Conservation (phyloP, 2,113 vertebrate genomes). For the Peromyscus leucopus region DNA sequence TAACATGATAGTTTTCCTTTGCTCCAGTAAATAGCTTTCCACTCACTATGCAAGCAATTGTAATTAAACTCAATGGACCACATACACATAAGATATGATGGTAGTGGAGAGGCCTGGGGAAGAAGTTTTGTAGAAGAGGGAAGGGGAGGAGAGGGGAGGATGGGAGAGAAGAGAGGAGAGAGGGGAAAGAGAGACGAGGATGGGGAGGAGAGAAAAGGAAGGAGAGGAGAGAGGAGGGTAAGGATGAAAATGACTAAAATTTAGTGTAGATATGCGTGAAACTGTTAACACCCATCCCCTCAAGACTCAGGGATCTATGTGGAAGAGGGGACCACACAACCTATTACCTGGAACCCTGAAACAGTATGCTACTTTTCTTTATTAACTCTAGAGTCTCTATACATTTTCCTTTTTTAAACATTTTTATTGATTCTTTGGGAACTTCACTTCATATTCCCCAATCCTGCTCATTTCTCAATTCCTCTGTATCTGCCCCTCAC, state of each 20-base stretch:
- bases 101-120: neutral
- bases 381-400: neutral
- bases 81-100: neutral
- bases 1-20: neutral
- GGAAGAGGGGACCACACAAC: neutral
- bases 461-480: no score
- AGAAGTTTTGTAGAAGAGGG: neutral
- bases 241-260: neutral
- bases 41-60: neutral
- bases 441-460: no score
- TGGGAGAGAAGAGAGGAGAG: neutral
- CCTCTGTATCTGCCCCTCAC: no score
- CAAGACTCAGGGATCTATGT: neutral
- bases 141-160: rapidly evolving
- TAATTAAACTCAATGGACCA: neutral
- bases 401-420: neutral
- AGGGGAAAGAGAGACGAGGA: neutral
- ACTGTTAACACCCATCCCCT: neutral
- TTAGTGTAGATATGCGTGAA: neutral
- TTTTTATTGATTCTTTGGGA: no score
- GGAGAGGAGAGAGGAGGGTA: neutral
- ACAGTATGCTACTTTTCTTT: neutral
- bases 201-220: neutral
- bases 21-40: neutral
- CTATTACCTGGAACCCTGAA: neutral